phyloP scores from a whole-genome alignment of 1,140 invertebrate species.

The Bombus turneri region DNA sequence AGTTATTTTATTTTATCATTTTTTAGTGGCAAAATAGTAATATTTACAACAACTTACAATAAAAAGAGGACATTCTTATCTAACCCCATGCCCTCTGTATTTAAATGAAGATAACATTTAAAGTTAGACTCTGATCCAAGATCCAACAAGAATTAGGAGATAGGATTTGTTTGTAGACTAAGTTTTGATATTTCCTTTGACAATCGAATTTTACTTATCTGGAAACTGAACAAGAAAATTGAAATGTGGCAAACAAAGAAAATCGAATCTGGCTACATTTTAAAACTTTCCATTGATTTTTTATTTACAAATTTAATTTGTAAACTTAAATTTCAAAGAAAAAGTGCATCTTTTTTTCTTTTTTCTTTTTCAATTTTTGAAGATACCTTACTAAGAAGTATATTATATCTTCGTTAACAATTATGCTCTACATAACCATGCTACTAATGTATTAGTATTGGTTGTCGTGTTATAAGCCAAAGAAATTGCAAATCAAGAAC shows the following conservation, averaged over 20 bases:
- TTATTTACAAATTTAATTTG: not conserved
- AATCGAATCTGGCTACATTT: not conserved
- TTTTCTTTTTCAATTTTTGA: not conserved
- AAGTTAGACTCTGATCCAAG: constrained; percentile 60
- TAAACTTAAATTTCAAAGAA: not conserved
- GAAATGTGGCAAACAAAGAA: not conserved
- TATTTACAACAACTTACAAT: constrained; percentile 32
- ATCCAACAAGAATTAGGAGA: constrained; percentile 63
- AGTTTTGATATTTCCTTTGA: constrained; percentile 2
- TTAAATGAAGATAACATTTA: constrained; percentile 65
- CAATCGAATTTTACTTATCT: constrained; percentile 2
- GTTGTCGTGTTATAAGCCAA: constrained; percentile 9
- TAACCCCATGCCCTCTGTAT: constrained; percentile 65
- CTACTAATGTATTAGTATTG: not conserved
- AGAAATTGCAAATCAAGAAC: constrained; percentile 65
- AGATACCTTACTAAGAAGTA: not conserved
- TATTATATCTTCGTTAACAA: not conserved
- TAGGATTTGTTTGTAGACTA: constrained; percentile 50
- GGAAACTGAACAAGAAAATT: not conserved
- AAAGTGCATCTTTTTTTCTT: not conserved
- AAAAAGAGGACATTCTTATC: constrained; percentile 63
- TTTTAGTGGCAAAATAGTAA: not conserved
- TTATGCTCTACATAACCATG: constrained; percentile 29
- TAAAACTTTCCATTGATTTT: not conserved
- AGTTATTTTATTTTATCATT: not conserved